phyloP scores from a whole-genome alignment of 2,113 vertebrate genomes.

The Gorsachius goisagi region DNA sequence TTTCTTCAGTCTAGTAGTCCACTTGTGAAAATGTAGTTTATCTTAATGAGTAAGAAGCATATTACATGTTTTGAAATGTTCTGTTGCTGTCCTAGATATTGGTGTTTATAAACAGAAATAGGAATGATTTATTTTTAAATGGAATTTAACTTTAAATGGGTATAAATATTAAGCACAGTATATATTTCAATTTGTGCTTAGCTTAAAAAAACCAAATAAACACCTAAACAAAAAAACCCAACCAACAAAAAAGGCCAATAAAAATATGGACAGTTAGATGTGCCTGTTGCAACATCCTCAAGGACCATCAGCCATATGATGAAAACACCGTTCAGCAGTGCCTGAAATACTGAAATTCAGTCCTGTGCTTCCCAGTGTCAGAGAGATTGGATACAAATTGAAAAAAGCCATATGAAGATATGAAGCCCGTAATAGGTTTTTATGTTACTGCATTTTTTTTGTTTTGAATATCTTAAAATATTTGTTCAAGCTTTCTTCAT shows the following conservation, averaged over 20 bases:
- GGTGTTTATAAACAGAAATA: neutral
- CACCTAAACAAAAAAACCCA: neutral
- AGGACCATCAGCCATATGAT: neutral
- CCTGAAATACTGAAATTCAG: neutral
- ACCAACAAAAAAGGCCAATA: neutral
- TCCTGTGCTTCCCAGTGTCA: neutral
- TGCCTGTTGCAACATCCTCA: neutral
- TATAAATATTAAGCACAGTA: neutral
- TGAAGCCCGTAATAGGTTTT: neutral
- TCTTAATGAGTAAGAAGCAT: neutral
- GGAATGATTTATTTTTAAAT: neutral
- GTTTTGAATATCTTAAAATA: neutral
- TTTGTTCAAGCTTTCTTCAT: neutral
- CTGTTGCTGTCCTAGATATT: neutral
- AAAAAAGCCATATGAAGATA: neutral
- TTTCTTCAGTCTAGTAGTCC: neutral
- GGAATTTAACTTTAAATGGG: neutral
- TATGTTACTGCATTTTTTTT: neutral
- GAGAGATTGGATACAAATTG: neutral
- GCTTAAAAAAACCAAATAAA: neutral
- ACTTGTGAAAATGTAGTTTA: neutral
- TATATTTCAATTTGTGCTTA: neutral
- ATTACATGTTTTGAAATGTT: neutral
- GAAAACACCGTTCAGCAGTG: neutral
- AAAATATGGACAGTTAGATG: neutral